Evolutionary conservation across 2,888 invertebrate genomes (phyloP), one percentile per base, ranked within the genome.

Genomic region (Drosophila atroscutellata): DNA sequence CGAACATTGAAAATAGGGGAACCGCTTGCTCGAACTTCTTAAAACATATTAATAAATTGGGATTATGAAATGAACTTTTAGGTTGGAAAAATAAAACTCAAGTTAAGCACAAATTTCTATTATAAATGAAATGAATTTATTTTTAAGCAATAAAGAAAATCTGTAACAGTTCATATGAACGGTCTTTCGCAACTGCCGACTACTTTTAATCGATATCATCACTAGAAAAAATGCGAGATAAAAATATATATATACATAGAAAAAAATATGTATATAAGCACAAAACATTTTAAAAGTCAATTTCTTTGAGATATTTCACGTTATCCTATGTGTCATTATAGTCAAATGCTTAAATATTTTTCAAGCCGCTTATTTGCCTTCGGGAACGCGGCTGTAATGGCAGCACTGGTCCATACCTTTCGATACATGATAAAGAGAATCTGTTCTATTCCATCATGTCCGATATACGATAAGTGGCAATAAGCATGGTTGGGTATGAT

Each of bases 391-490:
- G 36, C 36, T 7, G 2, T 13, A 6, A 36, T 36, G 15, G 6
- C 36, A 3, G 8, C 18, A 18, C 37, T 36, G 20, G 8, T 39
- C 11, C 26, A 15, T 49, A 11, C 18, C 18, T 30, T 51, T 30
- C 20, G 39, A 20, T 2, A 15, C 1, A 24, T 11, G 24, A 7
- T 20, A 11, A 28, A 20, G 15, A 37, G 42, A 42, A 66, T 37
- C 34, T 54, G 68, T 69, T 70, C 69, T 58, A 57, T 66, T 75
- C 51, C 59, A 56, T 26, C 28, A 45, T 60, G 54, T 34, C 36
- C 75, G 74, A 75, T 75, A 64, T 24, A 63, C 72, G 72, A 72
- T 70, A 62, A 28, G 9, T 47, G n/a, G 30, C 11, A 45, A 11
- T 7, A 45, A 50, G 55, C 62, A 52, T 60, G 18, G 54, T 42